Evolutionary conservation across 2,797 vertebrate species (phyloP).

Genomic region (Parambassis ranga): DNA sequence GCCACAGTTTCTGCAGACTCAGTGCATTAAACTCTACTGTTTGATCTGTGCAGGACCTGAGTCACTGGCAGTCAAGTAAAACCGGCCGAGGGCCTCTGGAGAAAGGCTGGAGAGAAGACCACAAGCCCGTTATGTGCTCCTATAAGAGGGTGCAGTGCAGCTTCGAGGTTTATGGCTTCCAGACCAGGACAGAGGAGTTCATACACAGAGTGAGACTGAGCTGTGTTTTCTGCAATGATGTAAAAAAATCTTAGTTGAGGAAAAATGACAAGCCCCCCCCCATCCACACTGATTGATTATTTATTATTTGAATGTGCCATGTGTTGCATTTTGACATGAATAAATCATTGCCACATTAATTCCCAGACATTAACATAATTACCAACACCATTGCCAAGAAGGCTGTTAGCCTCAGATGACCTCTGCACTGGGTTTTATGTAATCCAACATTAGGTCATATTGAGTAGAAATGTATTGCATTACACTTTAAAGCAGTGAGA

Average conservation of each 20-base stretch:
- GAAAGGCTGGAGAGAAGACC: slow-evolving; percentile 74
- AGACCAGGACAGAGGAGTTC: slow-evolving; percentile 83
- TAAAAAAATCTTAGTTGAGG: background rate
- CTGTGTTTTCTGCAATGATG: background rate
- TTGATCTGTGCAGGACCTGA: slow-evolving; percentile 77
- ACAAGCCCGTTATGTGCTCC: slow-evolving; percentile 85
- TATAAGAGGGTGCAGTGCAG: slow-evolving; percentile 85
- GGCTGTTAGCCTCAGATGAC: slow-evolving; percentile 15
- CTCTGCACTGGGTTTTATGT: slow-evolving; percentile 11
- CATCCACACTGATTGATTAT: background rate
- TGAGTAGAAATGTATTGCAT: slow-evolving; percentile 6
- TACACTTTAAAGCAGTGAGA: background rate
- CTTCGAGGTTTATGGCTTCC: slow-evolving; percentile 85
- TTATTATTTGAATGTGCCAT: slow-evolving; percentile 7
- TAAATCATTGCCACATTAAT: slow-evolving; percentile 22
- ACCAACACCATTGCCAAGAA: background rate
- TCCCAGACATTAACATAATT: slow-evolving; percentile 26
- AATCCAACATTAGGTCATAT: slow-evolving; percentile 4
- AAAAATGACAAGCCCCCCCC: slow-evolving; percentile 4
- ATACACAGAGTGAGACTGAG: slow-evolving; percentile 76
- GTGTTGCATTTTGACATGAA: slow-evolving; percentile 24
- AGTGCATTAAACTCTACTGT: slow-evolving; percentile 50
- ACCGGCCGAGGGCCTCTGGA: slow-evolving; percentile 83
- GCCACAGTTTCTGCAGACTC: slow-evolving; percentile 49
- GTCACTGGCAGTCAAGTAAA: slow-evolving; percentile 79